Base-by-base conservation (phyloP, 2,113 vertebrate genomes). In the Hippoglossus stenolepis region DNA sequence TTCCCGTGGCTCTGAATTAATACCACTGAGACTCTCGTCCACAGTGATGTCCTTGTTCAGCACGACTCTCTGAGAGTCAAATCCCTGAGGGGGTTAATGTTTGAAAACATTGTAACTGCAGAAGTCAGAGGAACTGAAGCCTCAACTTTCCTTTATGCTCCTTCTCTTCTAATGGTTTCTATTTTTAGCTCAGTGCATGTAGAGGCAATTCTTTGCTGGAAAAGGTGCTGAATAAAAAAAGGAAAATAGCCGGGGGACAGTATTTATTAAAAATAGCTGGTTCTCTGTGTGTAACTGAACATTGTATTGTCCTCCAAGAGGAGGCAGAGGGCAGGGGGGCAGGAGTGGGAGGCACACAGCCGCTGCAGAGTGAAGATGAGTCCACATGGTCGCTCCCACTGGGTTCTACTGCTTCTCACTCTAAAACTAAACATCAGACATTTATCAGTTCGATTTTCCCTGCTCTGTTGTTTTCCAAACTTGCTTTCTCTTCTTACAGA, bases 51-150 rank as follows among this genome's bases (percentile, higher is more conserved):
- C 31, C 15, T 24, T 8, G 13, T 23, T 75, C 28, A 28, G 28
- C 28, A 28, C 28, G 28, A 28, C 23, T 62, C 65, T 85, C 57
- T 74, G 49, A 72, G 63, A 77, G 26, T 28, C 1, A 26, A 45
- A 62, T 35, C 17, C 5, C 65, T 31, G n/a, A 61, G 66, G 81
- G 5, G 1, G 23, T 65, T 14, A 31, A 65, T 70, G 66, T 77
- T 82, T 90, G 73, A 62, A 79, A 80, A 75, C 66, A 84, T 38
- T 67, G 18, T 15, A 64, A 84, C 24, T 54, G 58, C 70, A 79
- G 38, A 68, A 68, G 61, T 79, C 57, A 71, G 31, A 77, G 80
- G 74, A 79, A 38, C 21, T 35, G 20, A 64, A 82, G 80, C 45
- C 1, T 76, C 67, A 20, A 40, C 51, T 13, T 10, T 60, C 58